Percentiles rank a stretch among this genome's conserved stretches.
Evolutionary conservation across 2,797 vertebrate species (phyloP).

Genomic region (Anableps anableps): DNA sequence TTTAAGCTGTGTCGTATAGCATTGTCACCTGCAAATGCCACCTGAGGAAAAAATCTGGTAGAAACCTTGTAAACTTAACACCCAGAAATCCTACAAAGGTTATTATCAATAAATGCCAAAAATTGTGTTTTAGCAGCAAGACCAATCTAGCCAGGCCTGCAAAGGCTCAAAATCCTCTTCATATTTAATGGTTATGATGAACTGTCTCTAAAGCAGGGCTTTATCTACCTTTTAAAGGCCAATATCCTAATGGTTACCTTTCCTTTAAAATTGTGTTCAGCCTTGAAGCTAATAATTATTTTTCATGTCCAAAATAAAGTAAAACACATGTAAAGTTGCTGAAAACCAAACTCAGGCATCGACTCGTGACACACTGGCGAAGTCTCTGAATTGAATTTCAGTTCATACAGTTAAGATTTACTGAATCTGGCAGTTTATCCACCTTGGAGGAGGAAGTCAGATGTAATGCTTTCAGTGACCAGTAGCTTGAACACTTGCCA

Average conservation of each 20-base stretch:
- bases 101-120: slow-evolving; percentile 12
- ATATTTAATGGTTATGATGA: neutral
- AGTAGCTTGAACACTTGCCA: too few species aligned
- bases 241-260: neutral
- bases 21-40: slow-evolving; percentile 23
- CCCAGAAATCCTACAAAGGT: neutral
- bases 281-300: neutral
- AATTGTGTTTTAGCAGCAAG: neutral
- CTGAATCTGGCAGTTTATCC: too few species aligned
- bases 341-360: neutral
- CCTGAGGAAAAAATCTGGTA: neutral
- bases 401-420: neutral
- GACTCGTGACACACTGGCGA: neutral
- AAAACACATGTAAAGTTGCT: too few species aligned
- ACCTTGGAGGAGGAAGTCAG: too few species aligned
- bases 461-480: too few species aligned
- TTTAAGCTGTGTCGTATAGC: neutral
- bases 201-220: neutral
- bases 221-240: neutral
- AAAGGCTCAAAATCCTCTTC: neutral
- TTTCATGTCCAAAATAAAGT: neutral
- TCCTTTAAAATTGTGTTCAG: neutral
- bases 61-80: slow-evolving; percentile 29
- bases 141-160: neutral
- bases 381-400: neutral